phyloP scores from a whole-genome alignment of 2,888 invertebrate species.

The Andrena trimmerana region DNA sequence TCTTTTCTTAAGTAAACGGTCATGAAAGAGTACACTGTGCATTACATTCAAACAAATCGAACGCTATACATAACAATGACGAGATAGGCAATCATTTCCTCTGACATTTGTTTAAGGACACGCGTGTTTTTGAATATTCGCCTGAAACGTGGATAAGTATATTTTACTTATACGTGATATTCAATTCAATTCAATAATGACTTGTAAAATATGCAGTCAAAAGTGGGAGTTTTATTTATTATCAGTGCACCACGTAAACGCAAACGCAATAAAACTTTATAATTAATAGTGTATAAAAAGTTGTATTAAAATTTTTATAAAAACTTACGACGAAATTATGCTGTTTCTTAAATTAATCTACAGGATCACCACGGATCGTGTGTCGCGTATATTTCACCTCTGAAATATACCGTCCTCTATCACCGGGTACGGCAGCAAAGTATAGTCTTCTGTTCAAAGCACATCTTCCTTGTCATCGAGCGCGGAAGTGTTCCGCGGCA shows the following conservation, averaged over 20 bases:
- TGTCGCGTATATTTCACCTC: background rate
- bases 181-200: conserved; percentile 39
- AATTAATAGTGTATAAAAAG: conserved; percentile 59
- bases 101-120: conserved; percentile 36
- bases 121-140: conserved; percentile 25
- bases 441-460: conserved; percentile 12
- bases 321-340: conserved; percentile 55
- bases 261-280: conserved; percentile 63
- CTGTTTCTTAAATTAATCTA: conserved; percentile 39
- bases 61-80: conserved; percentile 17
- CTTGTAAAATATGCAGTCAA: conserved; percentile 55
- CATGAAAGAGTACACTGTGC: conserved; percentile 25
- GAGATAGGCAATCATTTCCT: conserved; percentile 21
- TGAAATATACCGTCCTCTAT: background rate
- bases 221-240: conserved; percentile 60
- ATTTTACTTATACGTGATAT: conserved; percentile 51
- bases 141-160: conserved; percentile 45
- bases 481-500: background rate
- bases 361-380: conserved; percentile 22
- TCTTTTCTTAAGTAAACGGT: conserved; percentile 33
- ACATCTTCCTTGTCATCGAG: conserved; percentile 19
- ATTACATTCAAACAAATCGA: conserved; percentile 19
- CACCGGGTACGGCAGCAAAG: conserved; percentile 5
- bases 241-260: conserved; percentile 44
- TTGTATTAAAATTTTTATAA: conserved; percentile 69